Evolutionary conservation across 1,140 invertebrate species (phyloP), one percentile per base, ranked within the genome.

Genomic region (Magallana gigas): DNA sequence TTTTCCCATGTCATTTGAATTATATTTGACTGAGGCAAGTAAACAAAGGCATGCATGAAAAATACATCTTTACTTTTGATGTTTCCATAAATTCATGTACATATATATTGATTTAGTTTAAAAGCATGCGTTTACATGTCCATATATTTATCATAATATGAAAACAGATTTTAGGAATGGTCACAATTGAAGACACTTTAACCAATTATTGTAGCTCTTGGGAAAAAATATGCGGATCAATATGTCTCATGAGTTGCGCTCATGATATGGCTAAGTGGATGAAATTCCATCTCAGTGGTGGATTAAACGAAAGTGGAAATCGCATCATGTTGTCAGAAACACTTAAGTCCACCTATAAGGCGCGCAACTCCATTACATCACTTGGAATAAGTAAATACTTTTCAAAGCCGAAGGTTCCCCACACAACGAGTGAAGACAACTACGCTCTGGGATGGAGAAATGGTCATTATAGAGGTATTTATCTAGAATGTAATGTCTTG

Each of bases 181-280:
- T 48, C 36, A 48, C 0, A 48, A 5, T 48, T 48, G 36, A 48
- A 48, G 5, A 48, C 36, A 48, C 5, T 48, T 48, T 48, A 48
- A 48, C 1, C 36, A 48, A 48, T 5, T 48, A 48, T 48, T 48
- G 36, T 23, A 83, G 81, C 9, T 83, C 81, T 16, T 83, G 81
- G 81, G 81, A 57, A 6, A 57, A 57, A 57, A 56, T 83, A 58
- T 83, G 81, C 18, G 86, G 90, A 4, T 89, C 90, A 8, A 86
- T 84, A 14, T 83, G 85, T 16, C 60, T 89, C 0, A 88, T 90
- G 88, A 87, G 86, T 29, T 89, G 82, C 85, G 90, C 90, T n/a
- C 76, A 84, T 14, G 90, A 90, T 68, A 89, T 90, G 64, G 62
- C 90, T 23, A 87, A 89, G 68, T 90, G 90, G 90, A 90, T 90